Evolutionary conservation across 1,140 invertebrate genomes (phyloP), one percentile per base, ranked within the genome.

Genomic region (Oryzaephilus surinamensis): DNA sequence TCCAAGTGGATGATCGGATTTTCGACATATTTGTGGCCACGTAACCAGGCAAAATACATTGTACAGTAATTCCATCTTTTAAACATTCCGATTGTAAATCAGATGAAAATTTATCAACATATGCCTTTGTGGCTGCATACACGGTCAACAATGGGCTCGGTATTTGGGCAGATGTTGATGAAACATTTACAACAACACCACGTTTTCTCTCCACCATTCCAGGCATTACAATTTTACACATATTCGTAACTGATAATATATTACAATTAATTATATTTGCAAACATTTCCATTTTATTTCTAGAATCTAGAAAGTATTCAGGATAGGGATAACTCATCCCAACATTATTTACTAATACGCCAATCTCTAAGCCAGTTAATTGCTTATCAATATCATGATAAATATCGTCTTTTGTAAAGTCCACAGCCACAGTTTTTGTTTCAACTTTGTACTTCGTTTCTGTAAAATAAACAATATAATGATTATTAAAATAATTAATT

Each of bases 1-100:
- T 79, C 60, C 84, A 72, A 2, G 77, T 79, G n/a, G 84, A 65
- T 45, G 74, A 77, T 20, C 76, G 75, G 37, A 95, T 85, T 54
- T 84, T 85, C 12, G 85, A 84, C 89, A 97, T 89, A 51, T 94
- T 95, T 0, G 91, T 91, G 3, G 87, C 84, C 0, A 97, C 91
- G 50, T 84, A 89, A 13, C 85, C 89, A 0, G 92, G 92, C 28
- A 82, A 60, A 1, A 96, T 67, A 55, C 83, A 85, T 67, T 97
- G 86, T 3, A 92, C 69, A 10, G 78, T 77, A 2, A 96, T 79
- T 3, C 90, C 89, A 38, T 74, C 71, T 4, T 73, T 71, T 10
- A 63, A 64, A 46, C 90, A 93, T 62, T 96, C 91, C 6, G 73
- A 73, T 3, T 77, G 70, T 13, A 95, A 66, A 54, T 89, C 82